These are phyloP conservation scores for Cariama cristata DNA, from an alignment of 2,113 vertebrate species.

Conservation along the genomic window DNA sequence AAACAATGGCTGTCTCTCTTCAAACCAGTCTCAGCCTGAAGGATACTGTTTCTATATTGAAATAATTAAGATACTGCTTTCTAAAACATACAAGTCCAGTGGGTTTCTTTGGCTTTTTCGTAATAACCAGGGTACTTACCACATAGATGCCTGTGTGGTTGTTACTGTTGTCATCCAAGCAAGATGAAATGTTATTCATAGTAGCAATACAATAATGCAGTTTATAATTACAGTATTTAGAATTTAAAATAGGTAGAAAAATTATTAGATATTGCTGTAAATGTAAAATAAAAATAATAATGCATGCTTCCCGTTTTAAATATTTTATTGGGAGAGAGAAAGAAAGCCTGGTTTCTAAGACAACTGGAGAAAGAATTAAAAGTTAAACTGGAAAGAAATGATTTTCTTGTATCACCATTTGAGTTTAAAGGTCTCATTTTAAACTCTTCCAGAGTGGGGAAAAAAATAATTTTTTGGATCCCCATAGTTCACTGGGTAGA, in stretches of 20 bases:
- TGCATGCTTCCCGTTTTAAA: neutral
- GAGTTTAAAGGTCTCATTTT: neutral
- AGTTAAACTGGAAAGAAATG: neutral
- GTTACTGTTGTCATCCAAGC: neutral
- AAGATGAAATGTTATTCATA: neutral
- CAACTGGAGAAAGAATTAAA: neutral
- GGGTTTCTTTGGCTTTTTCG: neutral
- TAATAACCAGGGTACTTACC: neutral
- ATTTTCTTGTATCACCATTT: neutral
- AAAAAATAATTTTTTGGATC: neutral
- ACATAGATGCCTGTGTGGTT: neutral
- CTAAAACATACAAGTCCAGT: neutral
- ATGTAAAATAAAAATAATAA: neutral
- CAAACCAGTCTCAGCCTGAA: neutral
- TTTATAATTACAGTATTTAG: neutral
- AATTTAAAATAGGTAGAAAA: neutral
- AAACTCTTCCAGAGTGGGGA: neutral
- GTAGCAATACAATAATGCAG: neutral
- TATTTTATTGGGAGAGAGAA: neutral
- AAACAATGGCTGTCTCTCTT: neutral
- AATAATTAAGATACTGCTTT: neutral
- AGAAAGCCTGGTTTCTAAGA: neutral
- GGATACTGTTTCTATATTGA: neutral
- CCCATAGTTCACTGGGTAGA: neutral
- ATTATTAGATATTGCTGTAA: neutral